Evolutionary conservation across 2,888 invertebrate species (phyloP), one percentile per base, ranked within the genome.

Genomic region (Catocala fraxini): DNA sequence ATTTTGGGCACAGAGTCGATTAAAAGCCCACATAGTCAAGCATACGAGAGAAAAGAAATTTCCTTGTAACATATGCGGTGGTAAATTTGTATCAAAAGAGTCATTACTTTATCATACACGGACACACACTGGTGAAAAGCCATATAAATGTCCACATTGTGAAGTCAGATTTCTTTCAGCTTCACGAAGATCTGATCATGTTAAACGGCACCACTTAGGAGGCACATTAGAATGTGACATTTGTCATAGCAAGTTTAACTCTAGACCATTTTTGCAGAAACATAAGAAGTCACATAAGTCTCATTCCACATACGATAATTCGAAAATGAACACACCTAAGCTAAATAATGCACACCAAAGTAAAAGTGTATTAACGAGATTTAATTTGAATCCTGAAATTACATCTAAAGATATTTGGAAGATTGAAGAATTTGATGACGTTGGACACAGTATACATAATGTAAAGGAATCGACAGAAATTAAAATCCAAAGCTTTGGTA

Each of bases 11-110:
- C 86, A 87, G 46, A 92, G 92, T 71, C 75, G 90, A 53, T 68
- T 92, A 11, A 90, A 90, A 72, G 91, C 90, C 1, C 92, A 92
- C 33, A 87, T 88, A 13, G 89, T 92, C 0, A 92, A 90, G 71
- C 92, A 92, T 62, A 92, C 92, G 5, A 87, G 82, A 64, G 92
- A 92, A 47, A 88, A 85, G 65, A 91, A 91, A 12, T 92, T 89
- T 55, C 67, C 62, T 13, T 92, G 92, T 67, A 71, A 73, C 0
- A 73, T 82, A 4, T 92, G 92, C 65, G 79, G 81, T 43, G 84
- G 89, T 3, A 89, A 88, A 54, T 92, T 89, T 82, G 92, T 92
- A 0, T 83, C 88, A 0, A 92, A 89, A 68, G 90, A 91, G 65
- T 90, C 92, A 0, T 79, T 92, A 13, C 61, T 92, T 12, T 92